These are phyloP conservation scores for Geotrypetes seraphini DNA, from an alignment of 2,797 vertebrate species.

Conservation along the genomic window DNA sequence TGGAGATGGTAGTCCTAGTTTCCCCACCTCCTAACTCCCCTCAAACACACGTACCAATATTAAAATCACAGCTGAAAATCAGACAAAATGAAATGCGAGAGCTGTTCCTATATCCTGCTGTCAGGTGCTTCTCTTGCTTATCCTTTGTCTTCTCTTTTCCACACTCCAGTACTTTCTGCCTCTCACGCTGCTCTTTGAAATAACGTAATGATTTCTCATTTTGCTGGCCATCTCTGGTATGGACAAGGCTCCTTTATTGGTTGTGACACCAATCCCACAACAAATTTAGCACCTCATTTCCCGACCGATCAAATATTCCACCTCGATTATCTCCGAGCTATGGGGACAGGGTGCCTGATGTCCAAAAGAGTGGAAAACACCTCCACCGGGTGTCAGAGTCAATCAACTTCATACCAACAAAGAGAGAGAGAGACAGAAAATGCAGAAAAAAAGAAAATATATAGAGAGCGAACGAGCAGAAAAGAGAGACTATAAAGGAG, in stretches of 20 bases:
- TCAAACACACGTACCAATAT: too few species aligned
- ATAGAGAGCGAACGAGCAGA: not conserved
- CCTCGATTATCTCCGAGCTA: conserved; percentile 33
- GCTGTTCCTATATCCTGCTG: too few species aligned
- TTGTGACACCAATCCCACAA: conserved; percentile 46
- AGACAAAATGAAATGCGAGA: too few species aligned
- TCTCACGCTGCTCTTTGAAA: not conserved
- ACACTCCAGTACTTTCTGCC: not conserved
- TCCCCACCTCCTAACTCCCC: too few species aligned
- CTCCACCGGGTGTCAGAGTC: conserved; percentile 1
- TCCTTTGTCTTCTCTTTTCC: not conserved
- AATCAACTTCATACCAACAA: conserved; percentile 2
- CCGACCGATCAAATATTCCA: conserved; percentile 41
- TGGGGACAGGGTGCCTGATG: conserved; percentile 7
- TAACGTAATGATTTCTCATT: conserved; percentile 29
- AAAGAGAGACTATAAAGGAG: not conserved
- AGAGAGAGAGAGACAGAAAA: not conserved
- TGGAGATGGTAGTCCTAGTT: too few species aligned
- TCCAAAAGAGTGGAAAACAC: conserved; percentile 5
- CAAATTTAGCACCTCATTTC: conserved; percentile 49
- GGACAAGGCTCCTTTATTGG: conserved; percentile 16
- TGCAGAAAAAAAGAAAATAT: not conserved
- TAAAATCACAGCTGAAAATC: too few species aligned
- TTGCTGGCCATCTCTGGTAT: conserved; percentile 4
- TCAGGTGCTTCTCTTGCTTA: too few species aligned